Percentiles rank a stretch among this genome's conserved stretches.
These are phyloP conservation scores for Turdus rufiventris DNA, from an alignment of 2,113 vertebrate genomes.

Conservation along the genomic window DNA sequence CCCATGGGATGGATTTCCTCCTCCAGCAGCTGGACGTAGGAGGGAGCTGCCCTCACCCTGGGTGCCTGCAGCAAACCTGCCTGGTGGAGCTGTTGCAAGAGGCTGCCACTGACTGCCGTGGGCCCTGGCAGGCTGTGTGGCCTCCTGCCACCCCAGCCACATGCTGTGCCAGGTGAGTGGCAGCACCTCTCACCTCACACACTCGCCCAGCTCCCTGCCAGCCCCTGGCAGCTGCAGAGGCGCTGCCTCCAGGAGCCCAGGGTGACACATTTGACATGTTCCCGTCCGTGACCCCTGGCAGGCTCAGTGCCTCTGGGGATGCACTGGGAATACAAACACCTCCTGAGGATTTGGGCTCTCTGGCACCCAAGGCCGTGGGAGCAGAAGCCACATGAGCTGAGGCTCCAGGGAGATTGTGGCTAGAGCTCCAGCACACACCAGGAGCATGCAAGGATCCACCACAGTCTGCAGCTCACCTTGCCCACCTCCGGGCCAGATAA, in stretches of 20 bases:
- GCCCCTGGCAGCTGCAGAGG: background rate
- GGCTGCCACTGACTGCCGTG: background rate
- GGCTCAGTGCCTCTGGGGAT: background rate
- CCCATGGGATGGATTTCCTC: background rate
- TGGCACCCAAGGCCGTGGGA: accelerated
- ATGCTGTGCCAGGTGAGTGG: background rate
- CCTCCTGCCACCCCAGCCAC: background rate
- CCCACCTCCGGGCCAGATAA: background rate
- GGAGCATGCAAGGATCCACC: background rate
- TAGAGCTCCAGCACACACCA: background rate
- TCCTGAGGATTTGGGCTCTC: background rate
- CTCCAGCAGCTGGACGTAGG: accelerated
- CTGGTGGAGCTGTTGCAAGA: accelerated
- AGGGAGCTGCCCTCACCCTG: background rate
- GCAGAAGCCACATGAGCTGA: background rate
- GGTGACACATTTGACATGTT: too few relatives aligned
- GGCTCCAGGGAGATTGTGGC: background rate
- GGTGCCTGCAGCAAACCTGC: background rate
- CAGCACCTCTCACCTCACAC: background rate
- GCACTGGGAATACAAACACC: background rate
- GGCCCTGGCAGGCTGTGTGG: background rate
- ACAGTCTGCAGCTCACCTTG: background rate
- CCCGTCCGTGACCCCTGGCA: background rate
- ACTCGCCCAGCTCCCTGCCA: background rate
- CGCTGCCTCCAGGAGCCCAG: background rate